Evolutionary conservation across 2,888 invertebrate species (phyloP).

Genomic region (Pharmacophagus antenor): DNA sequence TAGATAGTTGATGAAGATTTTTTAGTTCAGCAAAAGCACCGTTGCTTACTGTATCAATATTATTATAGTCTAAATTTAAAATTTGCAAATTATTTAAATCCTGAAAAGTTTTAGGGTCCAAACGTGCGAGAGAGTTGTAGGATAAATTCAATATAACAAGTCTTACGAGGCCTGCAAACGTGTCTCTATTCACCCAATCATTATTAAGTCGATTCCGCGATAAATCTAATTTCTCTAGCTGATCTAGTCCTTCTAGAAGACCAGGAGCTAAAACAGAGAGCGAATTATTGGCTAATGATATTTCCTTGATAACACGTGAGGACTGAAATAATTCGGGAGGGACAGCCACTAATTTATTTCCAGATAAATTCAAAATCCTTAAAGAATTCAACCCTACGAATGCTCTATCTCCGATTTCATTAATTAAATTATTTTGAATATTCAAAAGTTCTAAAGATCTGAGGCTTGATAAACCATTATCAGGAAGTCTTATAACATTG

Average conservation of each 20-base stretch:
- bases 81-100: constrained; percentile 88
- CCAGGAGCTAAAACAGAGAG: constrained; percentile 88
- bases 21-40: constrained; percentile 87
- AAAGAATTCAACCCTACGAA: constrained; percentile 86
- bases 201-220: constrained; percentile 87
- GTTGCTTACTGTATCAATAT: constrained; percentile 85
- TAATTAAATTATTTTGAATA: constrained; percentile 88
- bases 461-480: constrained; percentile 86
- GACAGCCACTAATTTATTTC: constrained; percentile 88
- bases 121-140: constrained; percentile 84
- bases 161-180: constrained; percentile 87
- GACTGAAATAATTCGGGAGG: constrained; percentile 89
- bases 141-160: constrained; percentile 88
- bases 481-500: constrained; percentile 85
- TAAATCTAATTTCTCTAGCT: constrained; percentile 87
- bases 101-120: constrained; percentile 87
- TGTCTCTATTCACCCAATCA: constrained; percentile 88
- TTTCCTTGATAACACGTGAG: constrained; percentile 84
- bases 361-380: constrained; percentile 87
- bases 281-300: constrained; percentile 90
- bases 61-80: constrained; percentile 86
- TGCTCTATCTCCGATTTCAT: constrained; percentile 87
- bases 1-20: constrained; percentile 87
- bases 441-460: constrained; percentile 85
- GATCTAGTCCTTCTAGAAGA: constrained; percentile 86